Base-by-base conservation (phyloP, 2,113 vertebrate species). In the Microcebus tavaratra region DNA sequence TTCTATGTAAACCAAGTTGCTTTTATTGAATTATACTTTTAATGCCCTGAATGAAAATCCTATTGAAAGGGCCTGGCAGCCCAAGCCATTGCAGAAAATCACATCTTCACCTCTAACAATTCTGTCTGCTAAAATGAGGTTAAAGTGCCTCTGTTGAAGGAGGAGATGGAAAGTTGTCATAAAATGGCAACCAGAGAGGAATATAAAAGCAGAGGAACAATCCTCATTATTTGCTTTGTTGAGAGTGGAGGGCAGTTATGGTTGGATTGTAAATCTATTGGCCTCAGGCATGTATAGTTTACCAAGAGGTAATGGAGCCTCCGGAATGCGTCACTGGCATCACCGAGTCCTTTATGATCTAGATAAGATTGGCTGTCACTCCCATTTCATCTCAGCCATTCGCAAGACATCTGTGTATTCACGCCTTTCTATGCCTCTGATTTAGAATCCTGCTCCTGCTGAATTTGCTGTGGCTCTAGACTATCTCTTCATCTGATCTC, bases 21-120 rank as follows among this genome's bases (percentile, higher is more conserved):
- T 42, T 79, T 80, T 36, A 85, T 17, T 78, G 53, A 67, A 93
- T 85, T 82, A 34, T 20, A 18, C 9, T 20, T 88, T 70, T 34
- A 83, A 83, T 72, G 31, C 27, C 10, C 83, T 39, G 34, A 95
- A 75, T 87, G 55, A 88, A 76, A 92, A 80, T 57, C 17, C 76
- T 75, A 18, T 70, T 34, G 36, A 27, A 87, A 87, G 67, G 63
- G 0, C 2, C 73, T 10, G 29, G 13, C 20, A 65, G 34, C 31
- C 57, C 48, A 36, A 91, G 27, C 39, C 65, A 25, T 31, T 11
- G 18, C 23, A 23, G 12, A n/a, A 96, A 55, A 63, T 13, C 34
- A 55, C 8, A 48, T 14, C 50, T 11, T 63, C 53, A 0, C 13
- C 68, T 70, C 23, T 29, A 31, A 61, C 20, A 34, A 42, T 34